Base-by-base conservation (phyloP, 2,888 invertebrate species). In the Lepeophtheirus nordmannii region DNA sequence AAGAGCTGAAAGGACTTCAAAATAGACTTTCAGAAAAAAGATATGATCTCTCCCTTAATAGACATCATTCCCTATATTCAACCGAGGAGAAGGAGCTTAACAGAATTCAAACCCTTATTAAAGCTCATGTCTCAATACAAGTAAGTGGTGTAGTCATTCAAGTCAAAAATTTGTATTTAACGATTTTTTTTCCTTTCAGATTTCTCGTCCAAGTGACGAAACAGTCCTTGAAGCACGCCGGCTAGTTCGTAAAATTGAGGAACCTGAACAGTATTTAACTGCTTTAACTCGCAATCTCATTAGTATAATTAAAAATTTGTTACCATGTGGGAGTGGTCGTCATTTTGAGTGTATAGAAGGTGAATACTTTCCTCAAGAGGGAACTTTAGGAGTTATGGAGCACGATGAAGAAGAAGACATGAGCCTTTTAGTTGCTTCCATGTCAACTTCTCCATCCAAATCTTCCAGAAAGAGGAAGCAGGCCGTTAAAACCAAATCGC, bases 151-250 rank as follows among this genome's bases (percentile, higher is more conserved):
- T 5, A 5, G 7, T 30, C 30, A 5, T 7, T 30, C 30, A 30
- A 30, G 30, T 30, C 30, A 30, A 30, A 30, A 30, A 30, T 30
- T 30, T 46, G n/a, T 1, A 17, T 46, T 17, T 46, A 46, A 46
- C 8, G 2, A 46, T 46, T n/a, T 46, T 46, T 5, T n/a, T 8
- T 41, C 10, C 10, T 41, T 46, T 14, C 53, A 46, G 53, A 46
- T 46, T 46, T 46, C 53, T 17, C 53, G 53, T 46, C 53, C 53
- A 46, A 46, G 53, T 17, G 53, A 46, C 17, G 53, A 46, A 17
- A 17, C 53, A 2, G 53, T 46, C 17, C 17, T n/a, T 17, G 53
- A 46, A 17, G 53, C 53, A n/a, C 53, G 53, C 8, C 53, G 53
- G n/a, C 8, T 46, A 14, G 53, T 46, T 46, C 53, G 53, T 46